Base-by-base conservation (phyloP, 2,797 vertebrate genomes). In the Labeo calbasu region DNA sequence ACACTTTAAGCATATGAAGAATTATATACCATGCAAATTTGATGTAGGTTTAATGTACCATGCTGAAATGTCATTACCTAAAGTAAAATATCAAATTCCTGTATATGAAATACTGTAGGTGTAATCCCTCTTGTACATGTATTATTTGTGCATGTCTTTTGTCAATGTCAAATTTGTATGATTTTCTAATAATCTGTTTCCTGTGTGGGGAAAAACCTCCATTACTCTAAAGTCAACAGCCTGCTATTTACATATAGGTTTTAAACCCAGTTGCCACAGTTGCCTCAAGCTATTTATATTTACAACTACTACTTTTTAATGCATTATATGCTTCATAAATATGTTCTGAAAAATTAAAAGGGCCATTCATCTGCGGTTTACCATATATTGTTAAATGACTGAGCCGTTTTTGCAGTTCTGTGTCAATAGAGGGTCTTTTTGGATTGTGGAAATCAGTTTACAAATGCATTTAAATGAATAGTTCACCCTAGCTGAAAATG, bases 141-240 rank as follows among this genome's bases (percentile, higher is more conserved):
- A 70, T 78, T 55, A 43, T 84, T 72, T 53, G 28, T 68, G 21
- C 8, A 14, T 75, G 36, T 21, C 51, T 78, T 84, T 78, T 71
- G 43, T 84, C 75, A 78, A 5, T 78, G 66, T 84, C 75, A 78
- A 40, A 78, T 59, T 70, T 71, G 8, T 61, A 71, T 78, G 75
- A 84, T 84, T 84, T 70, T 48, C 66, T 77, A 59, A 78, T 84
- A 78, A 78, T 75, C 28, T 71, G 53, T 78, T 84, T 78, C 82
- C 75, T 71, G 63, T 77, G 73, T 69, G 53, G 25, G 28, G 75
- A 23, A 61, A 32, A 46, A n/a, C 53, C 51, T 48, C 19, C 25
- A 48, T 77, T 69, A 70, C 25, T 70, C 53, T 28, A 53, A 51
- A 65, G 32, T 23, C 21, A 82, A 25, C 25, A 23, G 65, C 17